Base-by-base conservation (phyloP, 1,140 invertebrate species). In the Venturia canescens region DNA sequence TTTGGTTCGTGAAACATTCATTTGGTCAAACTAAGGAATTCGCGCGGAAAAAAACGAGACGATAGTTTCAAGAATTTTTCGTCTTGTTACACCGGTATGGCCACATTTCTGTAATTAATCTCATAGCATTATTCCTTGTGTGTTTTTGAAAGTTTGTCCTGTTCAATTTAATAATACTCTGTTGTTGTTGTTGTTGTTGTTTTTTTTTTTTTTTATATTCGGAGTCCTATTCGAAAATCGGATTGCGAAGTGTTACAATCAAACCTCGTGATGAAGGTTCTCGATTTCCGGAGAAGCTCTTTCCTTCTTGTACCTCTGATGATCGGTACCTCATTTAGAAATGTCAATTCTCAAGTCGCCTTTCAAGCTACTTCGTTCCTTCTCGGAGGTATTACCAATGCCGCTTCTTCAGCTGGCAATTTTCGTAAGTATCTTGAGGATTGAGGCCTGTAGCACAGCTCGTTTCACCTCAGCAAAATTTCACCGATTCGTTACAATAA, bases 381-480 rank as follows among this genome's bases (percentile, higher is more conserved):
- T 78, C 82, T 89, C 7, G 87, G 83, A 18, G 89, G 88, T 16
- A 89, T 90, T 29, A 89, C 85, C 7, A 91, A 89, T 48, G 89
- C 89, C 23, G 89, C 89, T 0, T 86, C 82, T 16, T 89, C 82
- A 74, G 89, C 89, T 3, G 87, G 87, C 0, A 89, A 89, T 85
- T 88, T 90, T 70, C 74, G 89, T 90, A 82, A 84, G 89, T 89
- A 48, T 60, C 21, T 18, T 21, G 2, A 9, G 57, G 57, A 21
- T 60, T 9, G 3, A 3, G 57, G n/a, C n/a, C n/a, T 3, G 16
- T 21, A 21, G 13, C 16, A 60, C 16, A n/a, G 21, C 18, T 21
- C 18, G 18, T 23, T 60, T 3, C 13, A 53, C 3, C n/a, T n/a
- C 50, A 53, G 50, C 31, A 34, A 34, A 34, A 50, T 50, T 50